phyloP scores from a whole-genome alignment of 2,888 invertebrate genomes.

The Alviniconcha strummeri region DNA sequence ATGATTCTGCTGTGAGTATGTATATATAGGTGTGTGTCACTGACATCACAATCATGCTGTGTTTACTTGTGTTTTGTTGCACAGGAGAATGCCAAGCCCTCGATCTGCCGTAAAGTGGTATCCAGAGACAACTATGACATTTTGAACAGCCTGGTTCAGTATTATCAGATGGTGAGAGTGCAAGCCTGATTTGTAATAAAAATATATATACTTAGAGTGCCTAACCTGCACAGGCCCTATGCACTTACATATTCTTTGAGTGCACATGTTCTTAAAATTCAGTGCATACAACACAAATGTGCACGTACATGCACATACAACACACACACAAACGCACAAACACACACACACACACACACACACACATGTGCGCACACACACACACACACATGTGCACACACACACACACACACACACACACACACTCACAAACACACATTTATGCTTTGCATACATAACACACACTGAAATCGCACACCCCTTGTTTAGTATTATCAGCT shows the following conservation, averaged over 20 bases:
- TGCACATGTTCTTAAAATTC: too few species aligned
- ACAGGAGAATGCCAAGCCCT: constrained; percentile 93
- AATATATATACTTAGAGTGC: too few species aligned
- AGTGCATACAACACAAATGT: not conserved
- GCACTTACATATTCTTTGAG: too few species aligned
- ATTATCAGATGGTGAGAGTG: constrained; percentile 95
- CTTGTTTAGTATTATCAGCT: not conserved
- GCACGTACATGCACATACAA: not conserved
- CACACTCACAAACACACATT: not conserved
- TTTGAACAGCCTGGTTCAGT: constrained; percentile 89
- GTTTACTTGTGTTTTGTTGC: constrained; percentile 54
- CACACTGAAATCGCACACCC: not conserved
- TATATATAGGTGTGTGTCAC: too few species aligned
- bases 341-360: not conserved
- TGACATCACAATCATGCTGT: too few species aligned
- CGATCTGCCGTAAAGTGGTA: constrained; percentile 89
- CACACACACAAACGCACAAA: not conserved
- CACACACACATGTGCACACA: not conserved
- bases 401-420: not conserved
- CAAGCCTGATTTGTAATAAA: constrained; percentile 82
- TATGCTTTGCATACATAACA: not conserved
- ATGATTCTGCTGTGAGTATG: not conserved
- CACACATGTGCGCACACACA: not conserved
- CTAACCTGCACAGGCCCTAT: too few species aligned
- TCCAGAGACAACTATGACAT: constrained; percentile 88